phyloP scores from a whole-genome alignment of 2,113 vertebrate species.

The Tragelaphus buxtoni region DNA sequence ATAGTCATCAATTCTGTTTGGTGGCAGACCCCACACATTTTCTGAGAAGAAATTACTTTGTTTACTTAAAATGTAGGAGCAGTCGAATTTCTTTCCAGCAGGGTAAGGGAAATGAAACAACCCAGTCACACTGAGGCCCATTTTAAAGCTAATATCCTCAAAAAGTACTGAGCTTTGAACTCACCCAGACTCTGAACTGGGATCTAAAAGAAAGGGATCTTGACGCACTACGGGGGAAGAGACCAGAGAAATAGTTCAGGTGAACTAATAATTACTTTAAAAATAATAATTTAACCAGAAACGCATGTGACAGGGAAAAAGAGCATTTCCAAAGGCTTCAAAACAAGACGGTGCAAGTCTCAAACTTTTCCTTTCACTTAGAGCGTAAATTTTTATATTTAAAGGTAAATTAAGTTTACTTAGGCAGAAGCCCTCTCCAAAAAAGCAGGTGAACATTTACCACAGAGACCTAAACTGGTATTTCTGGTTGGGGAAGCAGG shows the following conservation, averaged over 20 bases:
- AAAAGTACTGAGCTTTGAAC: not conserved
- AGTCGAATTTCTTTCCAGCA: not conserved
- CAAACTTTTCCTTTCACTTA: not conserved
- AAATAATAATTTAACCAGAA: not conserved
- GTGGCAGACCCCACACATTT: not conserved
- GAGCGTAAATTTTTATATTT: not conserved
- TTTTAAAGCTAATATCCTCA: slow-evolving; percentile 1
- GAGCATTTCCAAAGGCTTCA: not conserved
- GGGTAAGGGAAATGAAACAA: not conserved
- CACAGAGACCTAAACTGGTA: slow-evolving; percentile 45
- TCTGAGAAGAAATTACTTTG: not conserved
- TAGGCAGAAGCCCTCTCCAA: not conserved
- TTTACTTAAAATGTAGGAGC: not conserved
- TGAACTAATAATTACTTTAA: not conserved
- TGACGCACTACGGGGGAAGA: not conserved
- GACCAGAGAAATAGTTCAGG: not conserved
- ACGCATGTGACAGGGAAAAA: not conserved
- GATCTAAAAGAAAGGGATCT: not conserved
- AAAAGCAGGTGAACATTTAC: not conserved
- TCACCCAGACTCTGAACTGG: not conserved
- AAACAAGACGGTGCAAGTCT: not conserved
- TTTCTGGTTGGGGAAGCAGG: slow-evolving; percentile 7
- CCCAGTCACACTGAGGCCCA: not conserved
- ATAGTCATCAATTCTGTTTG: not conserved
- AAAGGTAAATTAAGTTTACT: not conserved